Percentiles rank a stretch among this genome's conserved stretches.
These are phyloP conservation scores for Acanthurus leucopareius DNA, from an alignment of 2,797 vertebrate species.

Conservation along the genomic window DNA sequence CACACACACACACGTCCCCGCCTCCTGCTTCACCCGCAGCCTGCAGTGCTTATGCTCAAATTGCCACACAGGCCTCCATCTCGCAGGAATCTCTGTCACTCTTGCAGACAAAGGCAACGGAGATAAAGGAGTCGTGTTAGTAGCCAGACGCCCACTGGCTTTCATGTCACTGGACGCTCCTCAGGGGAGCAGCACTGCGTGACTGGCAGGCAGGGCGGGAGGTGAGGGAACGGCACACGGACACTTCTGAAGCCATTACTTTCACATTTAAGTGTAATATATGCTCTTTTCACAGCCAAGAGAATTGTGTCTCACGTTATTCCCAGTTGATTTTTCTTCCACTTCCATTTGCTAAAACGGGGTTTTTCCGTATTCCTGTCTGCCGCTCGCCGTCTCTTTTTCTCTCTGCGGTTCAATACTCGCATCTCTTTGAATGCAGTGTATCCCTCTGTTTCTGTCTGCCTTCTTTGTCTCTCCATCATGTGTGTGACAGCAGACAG, in stretches of 20 bases:
- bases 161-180: slow-evolving; percentile 62
- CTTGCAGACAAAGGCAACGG: slow-evolving; percentile 63
- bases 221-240: slow-evolving; percentile 61
- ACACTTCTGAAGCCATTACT: slow-evolving; percentile 69
- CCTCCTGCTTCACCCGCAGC: slow-evolving; percentile 34
- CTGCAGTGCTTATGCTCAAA: slow-evolving; percentile 53
- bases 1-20: slow-evolving; percentile 27
- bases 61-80: slow-evolving; percentile 50
- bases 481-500: slow-evolving; percentile 4
- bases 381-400: not conserved
- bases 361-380: slow-evolving; percentile 16
- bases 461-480: slow-evolving; percentile 49
- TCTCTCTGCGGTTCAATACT: slow-evolving; percentile 23
- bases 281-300: slow-evolving; percentile 48
- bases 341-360: slow-evolving; percentile 12
- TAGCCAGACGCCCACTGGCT: slow-evolving; percentile 63
- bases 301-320: slow-evolving; percentile 29
- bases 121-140: slow-evolving; percentile 71
- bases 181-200: slow-evolving; percentile 54
- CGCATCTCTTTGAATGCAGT: slow-evolving; percentile 7
- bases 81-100: slow-evolving; percentile 67
- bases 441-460: slow-evolving; percentile 29
- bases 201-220: slow-evolving; percentile 66
- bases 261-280: slow-evolving; percentile 51
- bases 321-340: not conserved